Evolutionary conservation across 2,888 invertebrate genomes (phyloP), one percentile per base, ranked within the genome.

Genomic region (Uloborus plumipes): DNA sequence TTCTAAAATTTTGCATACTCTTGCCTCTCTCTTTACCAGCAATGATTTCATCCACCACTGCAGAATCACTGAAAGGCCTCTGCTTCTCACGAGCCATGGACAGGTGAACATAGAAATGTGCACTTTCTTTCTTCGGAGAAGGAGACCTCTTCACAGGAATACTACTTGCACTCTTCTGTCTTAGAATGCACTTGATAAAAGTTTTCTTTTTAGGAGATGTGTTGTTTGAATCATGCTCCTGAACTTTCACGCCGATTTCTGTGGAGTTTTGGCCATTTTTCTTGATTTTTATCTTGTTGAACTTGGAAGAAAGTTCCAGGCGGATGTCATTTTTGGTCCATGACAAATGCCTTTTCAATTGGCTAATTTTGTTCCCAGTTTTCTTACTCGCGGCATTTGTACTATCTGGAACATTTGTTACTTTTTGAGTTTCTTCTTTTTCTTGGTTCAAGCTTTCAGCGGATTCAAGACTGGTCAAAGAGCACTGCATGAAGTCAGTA

Each of bases 321-420:
- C 92, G 92, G 84, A 93, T 91, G 87, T 93, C 91, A 84, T 89
- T 90, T 86, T 90, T 90, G 13, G 90, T 89, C 85, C 90, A 87
- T 0, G 91, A 91, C 88, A 91, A 91, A 86, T 92, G 93, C 26
- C 86, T 82, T 76, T 84, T 85, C 18, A 85, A 67, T 66, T 83
- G 82, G 22, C 81, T 75, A n/a, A 82, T 82, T 55, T 75, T 75
- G 18, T 82, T 72, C 2, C 66, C 66, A 3, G 66, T 16, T 20
- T 82, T 82, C 31, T 82, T 82, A 18, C 55, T 47, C 2, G 4
- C 53, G 39, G 55, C 55, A 20, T 49, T 51, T 31, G 18, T 55
- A 18, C 64, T 73, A 31, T 77, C 71, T n/a, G 66, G 47, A 14
- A 47, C 58, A 1, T 64, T 39, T 0, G 50, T 16, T 2, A 31